Conservation (phyloP, 64 coral and sea anemone species). For the Actinia equina region DNA sequence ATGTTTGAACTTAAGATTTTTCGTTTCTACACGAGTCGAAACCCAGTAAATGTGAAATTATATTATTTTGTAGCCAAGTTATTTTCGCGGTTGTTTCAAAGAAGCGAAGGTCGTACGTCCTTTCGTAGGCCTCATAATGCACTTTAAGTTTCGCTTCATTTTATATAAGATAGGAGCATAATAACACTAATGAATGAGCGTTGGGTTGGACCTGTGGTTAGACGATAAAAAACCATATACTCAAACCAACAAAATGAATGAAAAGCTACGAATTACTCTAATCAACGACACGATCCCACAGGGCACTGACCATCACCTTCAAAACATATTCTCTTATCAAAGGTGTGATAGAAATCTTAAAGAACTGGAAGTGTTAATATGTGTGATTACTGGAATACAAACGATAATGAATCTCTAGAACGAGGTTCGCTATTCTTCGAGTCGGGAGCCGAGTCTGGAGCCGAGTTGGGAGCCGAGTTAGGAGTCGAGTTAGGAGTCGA, state of each 20-base stretch:
- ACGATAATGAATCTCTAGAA: background rate
- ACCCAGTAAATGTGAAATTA: too few relatives aligned
- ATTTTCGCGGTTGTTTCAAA: too few relatives aligned
- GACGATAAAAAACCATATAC: background rate
- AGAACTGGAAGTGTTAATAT: background rate
- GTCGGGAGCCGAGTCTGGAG: too few relatives aligned
- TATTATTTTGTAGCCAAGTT: too few relatives aligned
- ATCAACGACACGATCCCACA: background rate
- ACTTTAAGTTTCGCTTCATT: background rate
- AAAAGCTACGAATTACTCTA: background rate
- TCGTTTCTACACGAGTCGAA: too few relatives aligned
- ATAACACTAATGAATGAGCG: background rate
- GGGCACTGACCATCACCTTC: background rate
- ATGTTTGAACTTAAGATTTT: too few relatives aligned
- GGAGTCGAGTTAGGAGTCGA: too few relatives aligned
- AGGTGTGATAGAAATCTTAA: background rate
- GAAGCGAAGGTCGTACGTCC: too few relatives aligned
- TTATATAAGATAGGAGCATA: background rate
- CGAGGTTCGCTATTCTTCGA: too few relatives aligned
- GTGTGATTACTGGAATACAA: background rate
- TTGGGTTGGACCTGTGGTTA: background rate
- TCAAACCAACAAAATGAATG: background rate
- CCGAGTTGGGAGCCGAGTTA: too few relatives aligned
- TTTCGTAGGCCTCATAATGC: too few relatives aligned
- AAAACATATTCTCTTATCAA: conserved; percentile 1